A percentile compares a stretch with the other conserved stretches of the same genome.
Conservation (phyloP, 2,888 invertebrate genomes). For the Punctoribates punctum region DNA sequence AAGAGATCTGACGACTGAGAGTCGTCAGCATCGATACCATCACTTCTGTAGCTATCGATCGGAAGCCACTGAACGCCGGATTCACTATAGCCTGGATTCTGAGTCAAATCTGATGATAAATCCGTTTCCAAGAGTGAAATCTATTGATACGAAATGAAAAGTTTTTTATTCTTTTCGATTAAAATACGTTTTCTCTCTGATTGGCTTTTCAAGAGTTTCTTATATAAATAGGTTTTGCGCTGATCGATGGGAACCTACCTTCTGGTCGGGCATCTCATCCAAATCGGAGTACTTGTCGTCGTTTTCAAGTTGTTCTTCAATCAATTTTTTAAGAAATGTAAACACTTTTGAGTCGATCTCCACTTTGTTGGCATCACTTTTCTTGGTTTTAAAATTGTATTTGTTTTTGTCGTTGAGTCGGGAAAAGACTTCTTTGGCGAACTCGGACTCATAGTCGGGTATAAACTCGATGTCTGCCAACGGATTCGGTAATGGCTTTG, state of each 20-base stretch:
- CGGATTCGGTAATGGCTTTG: neutral
- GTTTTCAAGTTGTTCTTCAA: neutral
- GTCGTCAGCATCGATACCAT: constrained; percentile 25
- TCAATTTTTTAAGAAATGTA: neutral
- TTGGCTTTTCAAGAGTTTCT: too few relatives aligned
- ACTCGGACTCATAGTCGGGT: constrained; percentile 10
- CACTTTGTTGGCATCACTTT: neutral
- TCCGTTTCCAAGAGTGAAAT: constrained; percentile 35
- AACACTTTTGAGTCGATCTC: constrained; percentile 26
- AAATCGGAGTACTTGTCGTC: neutral
- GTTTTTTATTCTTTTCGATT: too few relatives aligned
- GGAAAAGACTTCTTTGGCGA: neutral
- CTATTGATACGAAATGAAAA: neutral
- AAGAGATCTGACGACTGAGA: constrained; percentile 16
- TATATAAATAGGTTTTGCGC: neutral
- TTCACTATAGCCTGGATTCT: constrained; percentile 42
- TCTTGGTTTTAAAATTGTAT: neutral
- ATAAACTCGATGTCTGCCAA: constrained; percentile 19
- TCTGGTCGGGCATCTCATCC: neutral
- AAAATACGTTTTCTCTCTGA: too few relatives aligned
- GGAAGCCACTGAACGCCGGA: constrained; percentile 46
- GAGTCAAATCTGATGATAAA: constrained; percentile 43
- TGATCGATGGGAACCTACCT: neutral
- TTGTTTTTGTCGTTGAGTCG: constrained; percentile 15
- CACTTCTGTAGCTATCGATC: neutral